Percentiles rank a stretch among this genome's conserved stretches.
Evolutionary conservation across 2,797 vertebrate genomes (phyloP).

Genomic region (Esox masquinongy): DNA sequence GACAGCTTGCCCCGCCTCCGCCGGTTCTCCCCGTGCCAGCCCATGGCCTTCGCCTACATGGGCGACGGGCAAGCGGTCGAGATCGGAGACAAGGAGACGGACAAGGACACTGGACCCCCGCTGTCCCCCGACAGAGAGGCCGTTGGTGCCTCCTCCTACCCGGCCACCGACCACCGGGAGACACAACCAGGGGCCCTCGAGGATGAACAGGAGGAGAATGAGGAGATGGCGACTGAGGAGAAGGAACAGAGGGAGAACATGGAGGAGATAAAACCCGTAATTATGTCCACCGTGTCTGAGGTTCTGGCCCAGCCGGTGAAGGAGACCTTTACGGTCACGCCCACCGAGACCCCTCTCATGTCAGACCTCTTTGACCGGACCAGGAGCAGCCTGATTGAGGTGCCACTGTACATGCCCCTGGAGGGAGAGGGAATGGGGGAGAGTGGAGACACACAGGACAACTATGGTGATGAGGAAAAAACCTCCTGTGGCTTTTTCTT

Average conservation of each 20-base stretch:
- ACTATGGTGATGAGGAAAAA: slow-evolving; percentile 86
- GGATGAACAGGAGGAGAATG: slow-evolving; percentile 50
- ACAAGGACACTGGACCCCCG: slow-evolving; percentile 46
- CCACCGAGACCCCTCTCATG: slow-evolving; percentile 79
- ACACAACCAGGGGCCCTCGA: slow-evolving; percentile 38
- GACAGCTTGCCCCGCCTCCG: slow-evolving; percentile 93
- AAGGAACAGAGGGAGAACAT: slow-evolving; percentile 52
- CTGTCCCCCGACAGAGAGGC: slow-evolving; percentile 52
- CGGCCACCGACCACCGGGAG: slow-evolving; percentile 52
- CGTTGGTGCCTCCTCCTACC: slow-evolving; percentile 41
- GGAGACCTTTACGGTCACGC: slow-evolving; percentile 84
- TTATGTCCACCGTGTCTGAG: slow-evolving; percentile 85
- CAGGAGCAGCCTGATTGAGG: slow-evolving; percentile 89
- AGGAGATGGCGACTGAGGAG: slow-evolving; percentile 33
- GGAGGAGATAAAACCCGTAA: slow-evolving; percentile 71
- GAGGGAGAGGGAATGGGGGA: slow-evolving; percentile 78
- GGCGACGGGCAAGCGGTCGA: slow-evolving; percentile 69
- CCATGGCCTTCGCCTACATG: slow-evolving; percentile 88
- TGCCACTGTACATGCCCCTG: slow-evolving; percentile 85
- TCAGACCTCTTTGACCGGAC: slow-evolving; percentile 44
- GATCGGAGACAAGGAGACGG: slow-evolving; percentile 57
- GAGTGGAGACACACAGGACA: slow-evolving; percentile 69
- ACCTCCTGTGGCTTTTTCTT: slow-evolving; percentile 96
- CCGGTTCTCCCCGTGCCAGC: slow-evolving; percentile 92
- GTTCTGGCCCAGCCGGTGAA: slow-evolving; percentile 84